Base-by-base conservation (phyloP, 2,797 vertebrate genomes). In the Otolemur crassicaudatus region DNA sequence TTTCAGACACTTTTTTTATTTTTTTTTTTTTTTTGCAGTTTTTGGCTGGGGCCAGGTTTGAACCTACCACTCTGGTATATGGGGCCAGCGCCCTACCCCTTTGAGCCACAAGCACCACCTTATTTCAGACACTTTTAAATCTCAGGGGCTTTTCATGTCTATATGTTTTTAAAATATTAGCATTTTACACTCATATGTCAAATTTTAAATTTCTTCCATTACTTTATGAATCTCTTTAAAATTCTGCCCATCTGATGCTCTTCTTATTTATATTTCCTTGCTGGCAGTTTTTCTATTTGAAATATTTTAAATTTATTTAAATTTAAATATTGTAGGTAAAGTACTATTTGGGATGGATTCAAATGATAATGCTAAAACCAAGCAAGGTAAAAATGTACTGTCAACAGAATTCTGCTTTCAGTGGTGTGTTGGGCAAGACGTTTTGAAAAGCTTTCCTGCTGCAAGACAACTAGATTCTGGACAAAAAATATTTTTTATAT, bases 351-450 rank as follows among this genome's bases (percentile, higher is more conserved):
- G 11, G 10, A 91, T 84, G 22, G 92, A 80, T 10, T 19, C 13
- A 5, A 88, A 56, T 22, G 69, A 27, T 43, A 65, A 67, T 88
- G 23, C 49, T 43, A 70, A 94, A 91, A 83, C 20, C n/a, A 84
- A 75, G n/a, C 61, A 73, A 1, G 10, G 25, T 61, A 56, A 92
- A 94, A 89, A 67, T 67, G 67, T 2, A 5, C 25, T 19, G 13
- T 79, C 22, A 93, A 56, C 10, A 61, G 63, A 95, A 82, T 79
- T 85, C n/a, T 81, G 37, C 29, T 92, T 87, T 83, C 40, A 69
- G 10, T 3, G 79, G 3, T 37, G 19, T 80, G 7, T 31, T 58
- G 7, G 17, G 7, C 29, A 90, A 63, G 53, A 70, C 63, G 58
- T 2, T 79, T 56, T 69, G 22, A 70, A 60, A 91, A 70, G 17